Evolutionary conservation across 2,113 vertebrate species (phyloP).

Genomic region (Anoplopoma fimbria): DNA sequence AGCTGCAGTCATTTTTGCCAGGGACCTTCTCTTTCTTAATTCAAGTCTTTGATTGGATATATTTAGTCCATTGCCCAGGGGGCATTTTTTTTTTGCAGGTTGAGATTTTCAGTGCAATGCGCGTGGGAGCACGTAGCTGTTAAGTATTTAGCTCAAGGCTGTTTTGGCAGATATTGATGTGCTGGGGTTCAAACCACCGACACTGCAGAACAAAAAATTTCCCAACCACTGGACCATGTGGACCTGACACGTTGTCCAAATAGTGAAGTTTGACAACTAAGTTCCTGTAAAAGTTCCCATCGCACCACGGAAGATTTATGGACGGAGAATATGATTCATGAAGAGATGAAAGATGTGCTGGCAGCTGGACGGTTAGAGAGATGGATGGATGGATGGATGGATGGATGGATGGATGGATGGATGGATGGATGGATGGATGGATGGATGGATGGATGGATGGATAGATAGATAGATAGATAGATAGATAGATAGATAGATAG

Average conservation of each 20-base stretch:
- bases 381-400: not conserved
- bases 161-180: slow-evolving; percentile 62
- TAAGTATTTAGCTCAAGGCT: slow-evolving; percentile 30
- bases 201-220: slow-evolving; percentile 22
- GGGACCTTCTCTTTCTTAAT: slow-evolving; percentile 34
- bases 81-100: not conserved
- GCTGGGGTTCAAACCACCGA: slow-evolving; percentile 42
- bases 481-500: not conserved
- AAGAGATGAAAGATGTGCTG: slow-evolving; percentile 42
- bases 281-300: slow-evolving; percentile 39
- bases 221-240: slow-evolving; percentile 33
- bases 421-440: slow-evolving; percentile 26
- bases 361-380: slow-evolving; percentile 37
- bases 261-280: slow-evolving; percentile 50
- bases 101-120: not conserved
- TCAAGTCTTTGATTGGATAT: slow-evolving; percentile 36
- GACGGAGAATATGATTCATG: slow-evolving; percentile 55
- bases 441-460: slow-evolving; percentile 37
- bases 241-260: slow-evolving; percentile 41
- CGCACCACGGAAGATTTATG: slow-evolving; percentile 30
- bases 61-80: slow-evolving; percentile 37
- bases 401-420: not conserved
- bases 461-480: slow-evolving; percentile 36
- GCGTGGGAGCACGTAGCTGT: slow-evolving; percentile 26
- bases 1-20: slow-evolving; percentile 22